Base-by-base conservation (phyloP, 1,140 invertebrate species). In the Drosophila grimshawi region DNA sequence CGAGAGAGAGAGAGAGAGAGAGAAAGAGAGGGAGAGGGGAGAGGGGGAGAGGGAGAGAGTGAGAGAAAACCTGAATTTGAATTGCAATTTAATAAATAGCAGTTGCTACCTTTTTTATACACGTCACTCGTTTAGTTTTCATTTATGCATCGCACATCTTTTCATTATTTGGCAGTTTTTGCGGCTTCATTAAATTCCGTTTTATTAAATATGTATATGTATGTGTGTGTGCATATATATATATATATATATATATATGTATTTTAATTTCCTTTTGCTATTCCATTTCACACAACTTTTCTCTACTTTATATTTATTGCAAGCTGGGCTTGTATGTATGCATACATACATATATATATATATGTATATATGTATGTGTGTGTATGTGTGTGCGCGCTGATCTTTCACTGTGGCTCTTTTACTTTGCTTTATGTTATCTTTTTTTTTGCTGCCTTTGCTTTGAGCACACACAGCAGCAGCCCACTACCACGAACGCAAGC, bases 291-390 rank as follows among this genome's bases (percentile, higher is more conserved):
- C 64, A 74, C 70, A 78, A 76, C 62, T 88, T 83, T 86, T 86
- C 80, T 82, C 71, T 82, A 79, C 79, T 82, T 86, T 86, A 86
- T 86, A 86, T 86, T 82, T 85, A 80, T 76, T 85, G 80, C 80
- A 82, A 46, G 80, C 63, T 73, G 78, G 11, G 37, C 57, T 48
- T 45, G 59, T 66, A 41, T 74, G 35, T 81, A 37, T 78, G 69
- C 70, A 62, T 64, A 33, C 37, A 52, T 41, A 6, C 37, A 57
- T 27, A 27, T 29, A 55, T n/a, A 66, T n/a, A 43, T 19, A 4
- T 27, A 11, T 29, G 2, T 52, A 27, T 66, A 53, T 51, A 39
- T 29, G 46, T n/a, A 59, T n/a, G 35, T 19, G 2, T 27, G 7
- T 35, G 4, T 52, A n/a, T 66, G 61, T 51, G 33, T 73, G 65